These are phyloP conservation scores for Bambusicola thoracicus DNA, from an alignment of 2,113 vertebrate genomes.

Conservation along the genomic window DNA sequence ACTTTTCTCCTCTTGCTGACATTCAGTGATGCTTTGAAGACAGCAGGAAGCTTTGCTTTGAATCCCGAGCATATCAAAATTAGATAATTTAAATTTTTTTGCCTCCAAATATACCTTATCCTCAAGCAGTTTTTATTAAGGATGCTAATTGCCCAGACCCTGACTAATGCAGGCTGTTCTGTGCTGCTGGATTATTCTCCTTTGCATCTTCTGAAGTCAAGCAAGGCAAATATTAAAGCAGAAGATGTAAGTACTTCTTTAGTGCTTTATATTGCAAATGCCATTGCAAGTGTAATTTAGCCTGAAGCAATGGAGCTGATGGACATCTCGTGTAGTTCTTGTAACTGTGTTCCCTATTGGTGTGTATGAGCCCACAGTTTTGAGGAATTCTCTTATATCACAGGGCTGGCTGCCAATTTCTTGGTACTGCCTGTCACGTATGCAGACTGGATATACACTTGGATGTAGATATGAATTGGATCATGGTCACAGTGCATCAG, in stretches of 20 bases:
- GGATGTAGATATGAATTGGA: neutral
- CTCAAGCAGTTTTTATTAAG: conserved; percentile 69
- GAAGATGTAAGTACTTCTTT: conserved; percentile 22
- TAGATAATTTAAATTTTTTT: conserved; percentile 48
- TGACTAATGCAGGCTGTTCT: conserved; percentile 68
- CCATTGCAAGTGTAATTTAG: neutral
- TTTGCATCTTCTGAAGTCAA: conserved; percentile 62
- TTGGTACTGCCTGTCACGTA: fast-evolving
- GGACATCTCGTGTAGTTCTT: neutral
- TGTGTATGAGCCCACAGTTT: fast-evolving
- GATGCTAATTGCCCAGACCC: conserved; percentile 70
- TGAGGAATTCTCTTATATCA: neutral
- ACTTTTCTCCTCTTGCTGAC: conserved; percentile 24
- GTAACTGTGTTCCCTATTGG: neutral
- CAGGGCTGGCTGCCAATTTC: neutral
- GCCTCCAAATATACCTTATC: conserved; percentile 71
- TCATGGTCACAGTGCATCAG: neutral
- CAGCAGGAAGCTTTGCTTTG: conserved; percentile 60
- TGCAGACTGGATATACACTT: fast-evolving
- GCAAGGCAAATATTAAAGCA: conserved; percentile 64
- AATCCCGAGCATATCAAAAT: conserved; percentile 49
- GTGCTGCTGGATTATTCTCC: conserved; percentile 43
- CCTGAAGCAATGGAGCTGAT: neutral
- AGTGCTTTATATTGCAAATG: conserved; percentile 30
- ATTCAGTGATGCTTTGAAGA: conserved; percentile 67